Evolutionary conservation across 64 coral and sea anemone genomes (phyloP).

Genomic region (Actinia tenebrosa): DNA sequence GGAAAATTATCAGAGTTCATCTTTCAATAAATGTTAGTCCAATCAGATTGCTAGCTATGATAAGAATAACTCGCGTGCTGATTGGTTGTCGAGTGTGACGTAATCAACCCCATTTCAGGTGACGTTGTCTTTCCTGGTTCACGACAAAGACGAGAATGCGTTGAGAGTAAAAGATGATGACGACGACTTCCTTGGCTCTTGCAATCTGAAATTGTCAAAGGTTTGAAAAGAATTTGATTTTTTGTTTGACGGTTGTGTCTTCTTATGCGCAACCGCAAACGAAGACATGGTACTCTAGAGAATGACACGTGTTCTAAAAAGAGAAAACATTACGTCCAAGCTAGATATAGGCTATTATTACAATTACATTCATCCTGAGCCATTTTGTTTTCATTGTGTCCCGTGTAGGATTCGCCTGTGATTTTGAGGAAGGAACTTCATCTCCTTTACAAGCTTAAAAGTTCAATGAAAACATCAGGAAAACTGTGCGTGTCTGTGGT

Average conservation of each 20-base stretch:
- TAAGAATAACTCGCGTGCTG: too few relatives aligned
- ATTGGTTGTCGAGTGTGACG: too few relatives aligned
- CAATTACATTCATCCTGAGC: not conserved
- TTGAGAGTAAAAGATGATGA: conserved; percentile 40
- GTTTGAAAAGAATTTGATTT: not conserved
- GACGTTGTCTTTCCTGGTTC: conserved; percentile 52
- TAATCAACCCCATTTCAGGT: conserved; percentile 5
- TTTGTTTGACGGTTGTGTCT: too few relatives aligned
- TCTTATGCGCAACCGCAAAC: too few relatives aligned
- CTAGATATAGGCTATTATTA: too few relatives aligned
- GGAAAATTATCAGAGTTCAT: too few relatives aligned
- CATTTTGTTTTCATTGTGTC: not conserved
- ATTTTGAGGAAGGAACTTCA: conserved; percentile 50
- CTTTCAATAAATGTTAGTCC: too few relatives aligned
- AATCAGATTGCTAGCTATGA: too few relatives aligned
- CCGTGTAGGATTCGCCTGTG: conserved; percentile 26
- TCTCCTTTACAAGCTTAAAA: conserved; percentile 45
- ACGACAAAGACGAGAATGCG: conserved; percentile 57
- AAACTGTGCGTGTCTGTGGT: conserved; percentile 60
- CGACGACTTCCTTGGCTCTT: conserved; percentile 68
- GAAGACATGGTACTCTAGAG: too few relatives aligned
- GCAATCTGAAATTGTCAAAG: conserved; percentile 55
- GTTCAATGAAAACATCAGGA: conserved; percentile 48
- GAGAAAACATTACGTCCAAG: too few relatives aligned
- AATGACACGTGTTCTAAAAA: too few relatives aligned